Conservation (phyloP, 2,888 invertebrate genomes). For the Hofmannophila pseudospretella region DNA sequence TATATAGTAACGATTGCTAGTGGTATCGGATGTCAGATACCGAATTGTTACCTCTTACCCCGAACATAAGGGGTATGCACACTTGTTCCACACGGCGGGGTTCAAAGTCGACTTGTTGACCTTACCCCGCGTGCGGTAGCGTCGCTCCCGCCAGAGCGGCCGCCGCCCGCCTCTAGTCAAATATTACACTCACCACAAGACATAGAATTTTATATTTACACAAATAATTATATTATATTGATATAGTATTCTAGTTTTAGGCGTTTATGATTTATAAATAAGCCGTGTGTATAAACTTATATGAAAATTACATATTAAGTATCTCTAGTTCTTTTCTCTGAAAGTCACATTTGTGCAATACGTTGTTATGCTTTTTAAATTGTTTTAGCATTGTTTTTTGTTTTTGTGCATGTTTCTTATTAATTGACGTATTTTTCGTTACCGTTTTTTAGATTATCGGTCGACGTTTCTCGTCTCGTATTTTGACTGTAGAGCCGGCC, state of each 20-base stretch:
- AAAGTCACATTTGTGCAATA: conserved; percentile 67
- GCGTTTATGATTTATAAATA: conserved; percentile 70
- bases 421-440: conserved; percentile 38
- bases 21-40: too few relatives aligned
- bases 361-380: conserved; percentile 67
- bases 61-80: too few relatives aligned
- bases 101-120: conserved; percentile 2
- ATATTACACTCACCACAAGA: conserved; percentile 72
- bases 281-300: conserved; percentile 50
- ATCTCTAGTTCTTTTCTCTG: conserved; percentile 57
- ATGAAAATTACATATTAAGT: conserved; percentile 43
- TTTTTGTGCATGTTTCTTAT: conserved; percentile 32
- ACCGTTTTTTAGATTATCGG: conserved; percentile 44
- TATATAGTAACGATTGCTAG: too few relatives aligned
- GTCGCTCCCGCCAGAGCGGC: conserved; percentile 22
- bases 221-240: conserved; percentile 76
- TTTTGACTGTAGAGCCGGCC: conserved; percentile 35
- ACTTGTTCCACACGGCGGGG: not conserved
- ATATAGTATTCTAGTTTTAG: conserved; percentile 78
- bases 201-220: conserved; percentile 79
- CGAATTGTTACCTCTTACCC: too few relatives aligned
- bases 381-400: conserved; percentile 56
- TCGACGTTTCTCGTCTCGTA: conserved; percentile 47
- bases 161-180: conserved; percentile 75
- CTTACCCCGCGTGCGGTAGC: conserved; percentile 23